Evolutionary conservation across 2,113 vertebrate genomes (phyloP), one percentile per base, ranked within the genome.

Genomic region (Aldabrachelys gigantea): DNA sequence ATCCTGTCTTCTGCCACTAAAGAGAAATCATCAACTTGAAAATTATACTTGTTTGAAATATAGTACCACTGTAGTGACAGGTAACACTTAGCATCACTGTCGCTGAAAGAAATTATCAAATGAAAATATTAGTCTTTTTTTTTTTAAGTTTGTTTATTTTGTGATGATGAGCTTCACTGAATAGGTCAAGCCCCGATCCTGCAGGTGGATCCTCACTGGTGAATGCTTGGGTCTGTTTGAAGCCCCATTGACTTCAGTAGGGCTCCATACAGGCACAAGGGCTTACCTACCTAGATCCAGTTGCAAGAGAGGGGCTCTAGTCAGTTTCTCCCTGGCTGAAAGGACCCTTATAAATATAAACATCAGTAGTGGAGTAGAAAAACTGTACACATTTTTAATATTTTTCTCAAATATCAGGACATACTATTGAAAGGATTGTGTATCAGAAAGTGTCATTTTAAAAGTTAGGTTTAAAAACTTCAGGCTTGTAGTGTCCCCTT

Each of bases 401-500:
- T n/a, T 79, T 44, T 95, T 87, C 84, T 95, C 75, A 94, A 88
- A 89, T 89, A 24, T 80, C 56, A 87, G 57, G n/a, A 59, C 81
- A 93, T 84, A 89, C 57, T 82, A 69, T 94, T 85, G 78, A 95
- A 91, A 25, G 75, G 54, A 92, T 96, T 94, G 87, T 87, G 41
- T 78, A 14, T 78, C 41, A 47, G 44, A 13, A 78, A 47, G 75
- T 78, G 41, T 47, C 7, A 47, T 47, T 85, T 91, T 78, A 2
- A 83, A n/a, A 95, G 93, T 91, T 57, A 94, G 31, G 21, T 85
- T 85, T n/a, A 92, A 83, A 92, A 82, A 62, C 85, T 90, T 75
- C 79, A 92, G 91, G 85, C 93, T 95, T 93, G 85, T 86, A 93
- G 90, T 87, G 96, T 93, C 95, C 95, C 92, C 94, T 92, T 54